Conservation (phyloP, 2,113 vertebrate genomes). For the Elephas maximus region DNA sequence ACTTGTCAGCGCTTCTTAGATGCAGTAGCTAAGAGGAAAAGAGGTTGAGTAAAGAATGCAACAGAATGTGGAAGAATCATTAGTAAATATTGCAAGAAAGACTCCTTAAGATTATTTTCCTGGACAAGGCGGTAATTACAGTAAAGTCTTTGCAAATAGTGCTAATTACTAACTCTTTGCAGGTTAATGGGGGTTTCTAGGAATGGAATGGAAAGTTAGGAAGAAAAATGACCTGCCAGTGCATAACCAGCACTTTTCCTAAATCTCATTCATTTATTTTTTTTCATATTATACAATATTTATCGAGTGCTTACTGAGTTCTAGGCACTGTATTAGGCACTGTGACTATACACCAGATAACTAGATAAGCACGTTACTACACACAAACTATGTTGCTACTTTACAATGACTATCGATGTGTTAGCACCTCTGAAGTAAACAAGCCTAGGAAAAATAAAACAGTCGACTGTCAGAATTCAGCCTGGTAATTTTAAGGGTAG, state of each 20-base stretch:
- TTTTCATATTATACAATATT: slow-evolving; percentile 12
- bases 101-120: slow-evolving; percentile 10
- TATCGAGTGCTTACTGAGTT: neutral
- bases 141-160: slow-evolving; percentile 19
- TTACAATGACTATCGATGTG: neutral
- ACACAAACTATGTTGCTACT: neutral
- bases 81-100: slow-evolving; percentile 7
- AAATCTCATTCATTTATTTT: neutral
- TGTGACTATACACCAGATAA: neutral
- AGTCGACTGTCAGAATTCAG: neutral
- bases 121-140: slow-evolving; percentile 17
- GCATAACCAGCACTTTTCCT: neutral
- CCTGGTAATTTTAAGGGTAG: neutral
- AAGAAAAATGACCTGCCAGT: neutral
- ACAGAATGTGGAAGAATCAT: neutral
- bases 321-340: neutral
- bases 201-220: neutral
- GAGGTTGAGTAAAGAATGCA: neutral
- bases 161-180: slow-evolving; percentile 1
- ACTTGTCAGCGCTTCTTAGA: neutral
- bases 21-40: neutral
- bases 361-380: neutral
- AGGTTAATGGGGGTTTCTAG: neutral
- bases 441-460: neutral
- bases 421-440: neutral